Percentiles rank a stretch among this genome's conserved stretches.
Conservation (phyloP, 2,797 vertebrate genomes). For the Pangasius sanitwongsei region DNA sequence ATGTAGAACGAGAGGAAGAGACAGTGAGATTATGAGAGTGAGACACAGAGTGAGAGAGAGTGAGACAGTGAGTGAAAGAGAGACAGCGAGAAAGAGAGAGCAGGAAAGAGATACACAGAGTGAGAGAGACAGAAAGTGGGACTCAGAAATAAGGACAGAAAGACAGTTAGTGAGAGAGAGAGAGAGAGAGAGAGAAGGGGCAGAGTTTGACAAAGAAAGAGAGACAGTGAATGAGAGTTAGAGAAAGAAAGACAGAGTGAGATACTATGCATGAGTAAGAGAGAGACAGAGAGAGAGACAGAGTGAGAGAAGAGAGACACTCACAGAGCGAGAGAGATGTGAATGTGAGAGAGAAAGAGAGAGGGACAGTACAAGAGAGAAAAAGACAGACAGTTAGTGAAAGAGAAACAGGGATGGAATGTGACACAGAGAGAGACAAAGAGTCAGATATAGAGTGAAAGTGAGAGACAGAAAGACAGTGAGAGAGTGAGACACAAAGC, state of each 20-base stretch:
- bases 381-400: not conserved
- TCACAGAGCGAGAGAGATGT: not conserved
- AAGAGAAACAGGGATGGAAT: not conserved
- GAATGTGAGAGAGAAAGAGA: not conserved
- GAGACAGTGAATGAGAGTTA: not conserved
- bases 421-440: not conserved
- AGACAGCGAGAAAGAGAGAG: conserved; percentile 38
- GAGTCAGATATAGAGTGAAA: not conserved
- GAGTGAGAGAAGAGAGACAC: not conserved
- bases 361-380: not conserved
- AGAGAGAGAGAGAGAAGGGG: not conserved
- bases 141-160: not conserved
- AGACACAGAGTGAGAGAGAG: conserved; percentile 33
- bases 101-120: conserved; percentile 19
- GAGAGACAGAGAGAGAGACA: not conserved
- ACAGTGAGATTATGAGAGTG: conserved; percentile 37
- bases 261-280: not conserved
- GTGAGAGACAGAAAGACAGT: conserved; percentile 10
- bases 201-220: not conserved
- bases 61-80: not conserved
- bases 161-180: not conserved
- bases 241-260: not conserved
- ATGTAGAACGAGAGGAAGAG: conserved; percentile 43
- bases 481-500: conserved; percentile 42
- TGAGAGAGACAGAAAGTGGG: not conserved